phyloP scores from a whole-genome alignment of 1,140 invertebrate genomes.

The Diplogasteroides magnus region DNA sequence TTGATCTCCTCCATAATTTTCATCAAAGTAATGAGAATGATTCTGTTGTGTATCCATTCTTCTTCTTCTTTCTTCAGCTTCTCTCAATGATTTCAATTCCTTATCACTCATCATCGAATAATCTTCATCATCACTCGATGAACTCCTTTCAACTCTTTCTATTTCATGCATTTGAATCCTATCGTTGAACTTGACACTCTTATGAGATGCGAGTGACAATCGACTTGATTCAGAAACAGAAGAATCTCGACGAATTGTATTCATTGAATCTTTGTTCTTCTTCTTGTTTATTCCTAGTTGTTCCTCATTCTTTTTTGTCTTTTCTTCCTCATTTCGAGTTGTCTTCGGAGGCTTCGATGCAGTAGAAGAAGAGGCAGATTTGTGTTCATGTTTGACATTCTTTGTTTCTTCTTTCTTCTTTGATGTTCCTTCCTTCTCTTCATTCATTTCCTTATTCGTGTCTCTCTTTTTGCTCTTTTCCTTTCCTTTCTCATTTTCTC shows the following conservation, averaged over 20 bases:
- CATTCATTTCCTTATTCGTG: slow-evolving; percentile 1
- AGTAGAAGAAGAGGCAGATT: too few species aligned
- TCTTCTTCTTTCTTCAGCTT: slow-evolving; percentile 8
- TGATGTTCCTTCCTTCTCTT: background rate
- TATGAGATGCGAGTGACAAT: slow-evolving; percentile 19
- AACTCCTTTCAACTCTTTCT: slow-evolving; percentile 20
- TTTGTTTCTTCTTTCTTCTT: slow-evolving; percentile 7
- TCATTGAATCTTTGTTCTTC: slow-evolving; percentile 1
- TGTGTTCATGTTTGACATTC: too few species aligned
- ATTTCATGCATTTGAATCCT: slow-evolving; percentile 34
- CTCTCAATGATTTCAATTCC: slow-evolving; percentile 18
- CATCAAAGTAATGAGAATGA: slow-evolving; percentile 12
- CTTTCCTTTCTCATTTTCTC: background rate
- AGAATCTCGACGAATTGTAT: slow-evolving; percentile 18
- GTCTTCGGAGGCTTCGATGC: background rate
- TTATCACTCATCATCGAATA: slow-evolving; percentile 28
- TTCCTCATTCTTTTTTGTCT: slow-evolving; percentile 12
- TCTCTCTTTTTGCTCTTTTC: slow-evolving; percentile 13
- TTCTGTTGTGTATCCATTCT: background rate
- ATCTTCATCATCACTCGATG: slow-evolving; percentile 20
- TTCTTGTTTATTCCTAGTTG: slow-evolving; percentile 4
- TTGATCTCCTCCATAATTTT: slow-evolving; percentile 13
- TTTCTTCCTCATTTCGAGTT: background rate
- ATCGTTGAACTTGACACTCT: slow-evolving; percentile 36
- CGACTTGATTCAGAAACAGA: slow-evolving; percentile 20